Evolutionary conservation across 2,888 invertebrate species (phyloP).

Genomic region (Hirtodrosophila cameraria): DNA sequence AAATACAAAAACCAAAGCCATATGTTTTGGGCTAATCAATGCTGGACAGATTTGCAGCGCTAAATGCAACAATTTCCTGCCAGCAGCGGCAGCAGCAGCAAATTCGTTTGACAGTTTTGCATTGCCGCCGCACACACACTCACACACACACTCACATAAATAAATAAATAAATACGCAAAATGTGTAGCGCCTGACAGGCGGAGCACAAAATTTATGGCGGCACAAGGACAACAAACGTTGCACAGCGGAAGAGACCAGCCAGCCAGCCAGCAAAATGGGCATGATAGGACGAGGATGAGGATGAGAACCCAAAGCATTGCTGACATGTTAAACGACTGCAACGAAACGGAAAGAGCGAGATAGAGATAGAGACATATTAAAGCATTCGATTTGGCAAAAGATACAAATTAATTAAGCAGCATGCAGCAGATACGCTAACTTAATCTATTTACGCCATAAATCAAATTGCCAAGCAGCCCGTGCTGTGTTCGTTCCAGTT

Average conservation of each 20-base stretch:
- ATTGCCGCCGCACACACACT: conserved; percentile 50
- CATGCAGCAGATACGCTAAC: conserved; percentile 82
- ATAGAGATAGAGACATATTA: conserved; percentile 22
- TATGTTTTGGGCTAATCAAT: conserved; percentile 61
- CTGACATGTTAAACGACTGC: conserved; percentile 77
- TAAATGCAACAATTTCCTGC: conserved; percentile 72
- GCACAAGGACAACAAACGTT: conserved; percentile 74
- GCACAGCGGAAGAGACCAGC: conserved; percentile 61
- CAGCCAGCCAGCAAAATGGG: conserved; percentile 21
- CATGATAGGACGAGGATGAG: conserved; percentile 28
- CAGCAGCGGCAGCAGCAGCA: conserved; percentile 40
- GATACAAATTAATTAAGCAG: conserved; percentile 83
- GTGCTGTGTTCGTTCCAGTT: conserved; percentile 28
- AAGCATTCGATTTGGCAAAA: conserved; percentile 79
- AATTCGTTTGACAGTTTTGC: conserved; percentile 67
- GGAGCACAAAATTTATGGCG: conserved; percentile 73
- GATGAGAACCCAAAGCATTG: conserved; percentile 40
- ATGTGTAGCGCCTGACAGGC: conserved; percentile 71
- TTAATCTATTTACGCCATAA: conserved; percentile 82
- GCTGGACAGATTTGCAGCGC: conserved; percentile 61
- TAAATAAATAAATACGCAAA: conserved; percentile 75
- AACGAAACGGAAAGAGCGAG: conserved; percentile 49
- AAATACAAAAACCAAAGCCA: conserved; percentile 33
- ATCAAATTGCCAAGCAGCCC: conserved; percentile 74
- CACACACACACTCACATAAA: conserved; percentile 50